Base-by-base conservation (phyloP, 2,888 invertebrate genomes). In the Dermolepida albohirtum region DNA sequence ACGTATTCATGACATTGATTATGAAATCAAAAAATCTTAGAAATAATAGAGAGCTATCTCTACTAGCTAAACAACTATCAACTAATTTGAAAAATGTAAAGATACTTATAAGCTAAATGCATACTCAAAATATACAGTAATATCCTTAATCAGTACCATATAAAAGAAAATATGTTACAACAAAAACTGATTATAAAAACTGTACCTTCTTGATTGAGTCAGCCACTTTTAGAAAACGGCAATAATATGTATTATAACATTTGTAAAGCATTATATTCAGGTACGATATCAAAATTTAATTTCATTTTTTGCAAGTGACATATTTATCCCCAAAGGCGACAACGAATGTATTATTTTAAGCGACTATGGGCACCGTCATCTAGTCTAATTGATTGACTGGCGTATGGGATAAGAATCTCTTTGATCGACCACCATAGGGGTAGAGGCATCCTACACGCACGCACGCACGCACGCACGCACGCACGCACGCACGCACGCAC, bases 211-310 rank as follows among this genome's bases (percentile, higher is more conserved):
- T 72, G 71, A 71, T 70, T 67, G 67, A 67, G 64, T 68, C 67
- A 71, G 73, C 73, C 73, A 72, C 67, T 71, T 74, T 75, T 74
- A 67, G 52, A 70, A 70, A 75, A 73, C 71, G 73, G 73, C 71
- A 50, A 57, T 66, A 55, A 5, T 55, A 66, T 57, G 55, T 66
- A 59, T 47, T 34, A 34, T 34, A 66, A 66, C 59, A 66, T 66
- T 67, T 74, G 78, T 82, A 81, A 81, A 81, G 81, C 80, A 79
- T 82, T 80, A 47, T 59, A 80, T 75, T 83, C 83, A 83, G 83
- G 82, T 83, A 83, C 82, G 76, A 80, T 79, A 77, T 77, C 68
- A 66, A 67, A 68, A 64, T 59, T 68, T 66, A 67, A 70, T 71
- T 69, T 59, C 68, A n/a, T 67, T 65, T 66, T 71, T 67, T 43